Evolutionary conservation across 2,113 vertebrate genomes (phyloP).

Genomic region (Rhineura floridana): DNA sequence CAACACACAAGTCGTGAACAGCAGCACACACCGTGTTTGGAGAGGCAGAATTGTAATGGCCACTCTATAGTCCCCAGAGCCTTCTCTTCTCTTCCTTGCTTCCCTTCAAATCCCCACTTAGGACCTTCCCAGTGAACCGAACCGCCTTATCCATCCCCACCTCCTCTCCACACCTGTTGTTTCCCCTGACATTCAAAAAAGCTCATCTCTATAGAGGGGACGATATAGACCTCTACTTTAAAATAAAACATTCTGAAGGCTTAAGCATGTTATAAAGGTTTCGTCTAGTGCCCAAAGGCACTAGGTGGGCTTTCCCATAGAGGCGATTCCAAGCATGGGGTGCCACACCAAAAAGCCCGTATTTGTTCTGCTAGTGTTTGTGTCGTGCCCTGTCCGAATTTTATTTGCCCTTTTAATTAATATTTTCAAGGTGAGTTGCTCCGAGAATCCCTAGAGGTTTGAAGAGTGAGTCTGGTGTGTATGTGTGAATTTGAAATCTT

Average conservation of each 20-base stretch:
- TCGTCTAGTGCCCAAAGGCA: too few species aligned
- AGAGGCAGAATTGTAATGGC: background rate
- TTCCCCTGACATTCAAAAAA: background rate
- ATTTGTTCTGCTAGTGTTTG: too few species aligned
- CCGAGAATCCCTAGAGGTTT: background rate
- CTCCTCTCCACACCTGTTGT: background rate
- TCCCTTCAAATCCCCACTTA: background rate
- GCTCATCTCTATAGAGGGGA: background rate
- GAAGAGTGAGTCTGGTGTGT: background rate
- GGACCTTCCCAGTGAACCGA: background rate
- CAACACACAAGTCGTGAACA: accelerated
- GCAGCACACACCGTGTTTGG: accelerated
- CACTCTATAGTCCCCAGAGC: background rate
- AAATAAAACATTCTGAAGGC: too few species aligned
- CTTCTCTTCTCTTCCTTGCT: too few species aligned
- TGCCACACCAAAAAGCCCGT: too few species aligned
- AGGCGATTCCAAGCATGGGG: too few species aligned
- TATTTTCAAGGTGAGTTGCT: background rate
- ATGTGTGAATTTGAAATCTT: background rate
- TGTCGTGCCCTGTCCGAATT: background rate
- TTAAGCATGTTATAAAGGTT: too few species aligned
- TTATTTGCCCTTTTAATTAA: background rate
- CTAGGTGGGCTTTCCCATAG: too few species aligned
- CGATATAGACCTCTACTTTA: background rate
- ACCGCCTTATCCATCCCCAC: too few species aligned